Percentiles rank a stretch among this genome's conserved stretches.
phyloP scores from a whole-genome alignment of 2,888 invertebrate genomes.

The Tillus elongatus region DNA sequence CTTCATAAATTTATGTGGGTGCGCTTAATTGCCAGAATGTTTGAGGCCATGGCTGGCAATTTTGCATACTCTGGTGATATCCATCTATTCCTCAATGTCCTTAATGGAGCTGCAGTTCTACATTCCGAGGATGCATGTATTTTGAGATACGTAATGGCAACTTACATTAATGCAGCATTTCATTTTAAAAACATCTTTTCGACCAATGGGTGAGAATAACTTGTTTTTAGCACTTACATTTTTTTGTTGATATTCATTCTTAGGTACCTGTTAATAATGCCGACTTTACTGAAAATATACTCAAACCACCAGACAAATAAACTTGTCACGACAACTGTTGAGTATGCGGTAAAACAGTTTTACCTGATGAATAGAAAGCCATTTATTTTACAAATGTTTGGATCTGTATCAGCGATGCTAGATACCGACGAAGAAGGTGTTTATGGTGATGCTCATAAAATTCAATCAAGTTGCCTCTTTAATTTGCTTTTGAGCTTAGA shows the following conservation, averaged over 20 bases:
- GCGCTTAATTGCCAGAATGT: slow-evolving; percentile 89
- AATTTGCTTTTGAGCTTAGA: slow-evolving; percentile 85
- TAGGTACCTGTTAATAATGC: slow-evolving; percentile 94
- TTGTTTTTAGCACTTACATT: too few relatives aligned
- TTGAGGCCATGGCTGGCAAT: slow-evolving; percentile 95
- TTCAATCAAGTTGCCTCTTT: slow-evolving; percentile 85
- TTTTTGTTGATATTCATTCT: slow-evolving; percentile 17
- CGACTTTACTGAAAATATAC: slow-evolving; percentile 91
- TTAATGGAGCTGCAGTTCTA: slow-evolving; percentile 91
- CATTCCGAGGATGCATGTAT: slow-evolving; percentile 97
- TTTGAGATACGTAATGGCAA: slow-evolving; percentile 90
- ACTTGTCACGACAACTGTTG: slow-evolving; percentile 88
- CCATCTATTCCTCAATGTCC: slow-evolving; percentile 92
- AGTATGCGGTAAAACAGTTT: slow-evolving; percentile 97
- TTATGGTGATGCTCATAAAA: slow-evolving; percentile 88
- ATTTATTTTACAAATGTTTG: slow-evolving; percentile 98
- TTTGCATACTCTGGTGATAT: slow-evolving; percentile 96
- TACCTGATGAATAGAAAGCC: slow-evolving; percentile 96
- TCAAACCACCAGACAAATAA: slow-evolving; percentile 97
- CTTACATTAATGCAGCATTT: slow-evolving; percentile 93
- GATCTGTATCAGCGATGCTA: slow-evolving; percentile 91
- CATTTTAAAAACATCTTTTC: slow-evolving; percentile 99
- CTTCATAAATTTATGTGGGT: slow-evolving; percentile 99
- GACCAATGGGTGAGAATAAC: slow-evolving; percentile 68
- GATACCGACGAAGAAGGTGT: slow-evolving; percentile 83